These are phyloP conservation scores for Zele albiditarsus DNA, from an alignment of 2,888 invertebrate genomes.

Conservation along the genomic window DNA sequence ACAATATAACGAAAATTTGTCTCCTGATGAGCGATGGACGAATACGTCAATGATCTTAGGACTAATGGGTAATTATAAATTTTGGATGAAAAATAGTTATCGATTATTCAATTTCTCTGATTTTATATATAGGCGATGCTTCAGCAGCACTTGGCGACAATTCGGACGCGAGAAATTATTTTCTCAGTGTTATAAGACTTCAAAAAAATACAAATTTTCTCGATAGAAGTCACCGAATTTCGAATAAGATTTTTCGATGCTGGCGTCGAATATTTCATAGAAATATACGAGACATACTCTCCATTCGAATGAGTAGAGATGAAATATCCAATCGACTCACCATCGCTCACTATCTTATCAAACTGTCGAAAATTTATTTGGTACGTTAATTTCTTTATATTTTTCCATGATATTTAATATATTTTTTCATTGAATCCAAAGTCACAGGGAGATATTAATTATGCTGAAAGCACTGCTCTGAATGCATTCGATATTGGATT, in stretches of 20 bases:
- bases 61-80: constrained; percentile 47
- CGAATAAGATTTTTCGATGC: constrained; percentile 19
- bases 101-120: no score
- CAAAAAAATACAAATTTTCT: not conserved
- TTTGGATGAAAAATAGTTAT: no score
- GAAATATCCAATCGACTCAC: constrained; percentile 42
- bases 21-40: constrained; percentile 27
- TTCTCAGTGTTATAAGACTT: constrained; percentile 48
- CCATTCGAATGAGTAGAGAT: constrained; percentile 5
- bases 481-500: constrained; percentile 56
- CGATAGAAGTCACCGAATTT: not conserved
- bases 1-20: constrained; percentile 47
- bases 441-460: constrained; percentile 47
- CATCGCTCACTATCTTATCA: constrained; percentile 49
- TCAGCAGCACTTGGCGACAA: constrained; percentile 53
- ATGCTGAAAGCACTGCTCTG: constrained; percentile 56
- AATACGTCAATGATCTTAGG: constrained; percentile 48
- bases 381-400: constrained; percentile 43
- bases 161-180: constrained; percentile 52
- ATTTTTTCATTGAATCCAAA: not conserved
- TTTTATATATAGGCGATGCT: constrained; percentile 58
- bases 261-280: constrained; percentile 43
- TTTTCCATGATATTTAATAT: constrained; percentile 2
- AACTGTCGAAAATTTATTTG: constrained; percentile 49
- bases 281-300: constrained; percentile 20